Evolutionary conservation across 1,140 invertebrate species (phyloP).

Genomic region (Drosophila pseudoobscura): DNA sequence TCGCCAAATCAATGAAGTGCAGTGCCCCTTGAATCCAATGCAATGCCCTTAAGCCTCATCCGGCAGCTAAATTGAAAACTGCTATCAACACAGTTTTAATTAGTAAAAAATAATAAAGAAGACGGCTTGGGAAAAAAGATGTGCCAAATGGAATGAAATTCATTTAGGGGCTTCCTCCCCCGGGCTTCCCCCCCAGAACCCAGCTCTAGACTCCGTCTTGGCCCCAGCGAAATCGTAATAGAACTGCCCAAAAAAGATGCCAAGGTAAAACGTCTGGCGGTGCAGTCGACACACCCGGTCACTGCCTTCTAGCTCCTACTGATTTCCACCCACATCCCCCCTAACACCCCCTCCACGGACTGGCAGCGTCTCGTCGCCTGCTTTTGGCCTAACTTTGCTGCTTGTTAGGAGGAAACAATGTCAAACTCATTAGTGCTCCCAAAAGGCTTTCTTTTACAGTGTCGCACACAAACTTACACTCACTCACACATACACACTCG

Average conservation of each 20-base stretch:
- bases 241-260: constrained; percentile 70
- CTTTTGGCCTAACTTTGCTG: constrained; percentile 62
- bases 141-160: constrained; percentile 61
- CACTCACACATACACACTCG: constrained; percentile 39
- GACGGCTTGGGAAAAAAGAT: constrained; percentile 17
- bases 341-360: neutral
- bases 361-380: neutral
- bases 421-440: constrained; percentile 82
- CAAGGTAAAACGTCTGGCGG: constrained; percentile 69
- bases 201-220: constrained; percentile 9
- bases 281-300: constrained; percentile 36
- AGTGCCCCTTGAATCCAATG: neutral
- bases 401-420: constrained; percentile 81
- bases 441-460: constrained; percentile 80
- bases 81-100: constrained; percentile 73
- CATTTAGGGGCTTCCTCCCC: constrained; percentile 42
- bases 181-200: neutral
- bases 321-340: constrained; percentile 32
- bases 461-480: constrained; percentile 54
- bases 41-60: constrained; percentile 14
- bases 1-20: constrained; percentile 8
- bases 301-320: constrained; percentile 11
- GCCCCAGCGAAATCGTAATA: constrained; percentile 61
- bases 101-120: constrained; percentile 49
- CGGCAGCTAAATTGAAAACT: constrained; percentile 55